Percentiles rank a stretch among this genome's conserved stretches.
These are phyloP conservation scores for Atherinomorus stipes DNA, from an alignment of 2,113 vertebrate genomes.

Conservation along the genomic window DNA sequence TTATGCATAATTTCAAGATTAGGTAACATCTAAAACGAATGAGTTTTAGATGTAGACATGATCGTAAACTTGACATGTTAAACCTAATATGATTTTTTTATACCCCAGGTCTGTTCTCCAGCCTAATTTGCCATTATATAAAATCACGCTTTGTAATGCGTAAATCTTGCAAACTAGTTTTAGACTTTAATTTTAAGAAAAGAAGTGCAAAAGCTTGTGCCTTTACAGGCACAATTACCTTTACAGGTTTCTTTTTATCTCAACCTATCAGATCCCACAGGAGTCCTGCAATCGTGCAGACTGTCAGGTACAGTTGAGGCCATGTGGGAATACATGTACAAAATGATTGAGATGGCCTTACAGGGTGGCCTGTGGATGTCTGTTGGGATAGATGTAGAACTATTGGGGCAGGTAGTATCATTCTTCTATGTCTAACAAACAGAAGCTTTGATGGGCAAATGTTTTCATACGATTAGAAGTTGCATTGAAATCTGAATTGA, in stretches of 20 bases:
- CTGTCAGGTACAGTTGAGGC: conserved; percentile 49
- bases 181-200: not conserved
- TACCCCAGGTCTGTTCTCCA: too few species aligned
- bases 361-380: conserved; percentile 8
- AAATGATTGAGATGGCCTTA: conserved; percentile 50
- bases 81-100: too few species aligned
- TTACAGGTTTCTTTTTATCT: conserved; percentile 8
- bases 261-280: conserved; percentile 18
- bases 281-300: conserved; percentile 57
- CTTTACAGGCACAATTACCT: too few species aligned
- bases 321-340: conserved; percentile 32
- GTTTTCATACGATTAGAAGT: conserved; percentile 62
- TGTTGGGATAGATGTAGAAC: conserved; percentile 1
- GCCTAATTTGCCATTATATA: too few species aligned
- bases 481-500: conserved; percentile 42
- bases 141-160: too few species aligned
- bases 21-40: too few species aligned
- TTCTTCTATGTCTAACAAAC: not conserved
- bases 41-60: too few species aligned
- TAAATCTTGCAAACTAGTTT: not conserved
- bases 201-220: too few species aligned
- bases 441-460: conserved; percentile 37
- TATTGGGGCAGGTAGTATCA: not conserved
- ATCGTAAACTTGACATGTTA: too few species aligned
- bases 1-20: too few species aligned